Conservation (phyloP, 2,113 vertebrate species). For the Albula glossodonta region DNA sequence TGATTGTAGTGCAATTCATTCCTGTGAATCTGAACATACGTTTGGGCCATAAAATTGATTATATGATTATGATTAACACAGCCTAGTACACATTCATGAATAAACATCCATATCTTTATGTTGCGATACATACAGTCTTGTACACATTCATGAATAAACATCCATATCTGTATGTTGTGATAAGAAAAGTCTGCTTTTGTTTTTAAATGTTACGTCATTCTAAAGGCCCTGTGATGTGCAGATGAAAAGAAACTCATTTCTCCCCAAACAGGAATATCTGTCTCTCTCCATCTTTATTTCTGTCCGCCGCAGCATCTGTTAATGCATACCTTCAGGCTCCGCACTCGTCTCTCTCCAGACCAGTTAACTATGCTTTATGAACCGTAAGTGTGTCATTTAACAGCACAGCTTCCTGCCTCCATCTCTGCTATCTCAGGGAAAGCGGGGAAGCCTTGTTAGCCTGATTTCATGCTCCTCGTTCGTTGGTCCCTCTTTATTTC, state of each 20-base stretch:
- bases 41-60: too few species aligned
- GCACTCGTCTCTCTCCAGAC: constrained; percentile 14
- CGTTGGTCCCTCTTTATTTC: neutral
- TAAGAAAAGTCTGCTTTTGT: neutral
- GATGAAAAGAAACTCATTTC: too few species aligned
- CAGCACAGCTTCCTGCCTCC: neutral
- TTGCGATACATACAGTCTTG: neutral
- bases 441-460: constrained; percentile 21
- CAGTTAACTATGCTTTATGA: constrained; percentile 25
- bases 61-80: too few species aligned
- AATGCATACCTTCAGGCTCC: constrained; percentile 11
- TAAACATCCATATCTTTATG: neutral
- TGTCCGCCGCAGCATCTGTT: constrained; percentile 18
- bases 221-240: neutral
- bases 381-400: constrained; percentile 34
- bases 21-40: too few species aligned
- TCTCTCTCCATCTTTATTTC: neutral
- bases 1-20: too few species aligned
- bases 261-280: neutral
- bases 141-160: neutral
- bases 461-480: neutral
- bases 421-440: constrained; percentile 10
- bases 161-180: neutral
- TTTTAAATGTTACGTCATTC: neutral
- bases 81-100: too few species aligned